Evolutionary conservation across 2,113 vertebrate genomes (phyloP), one percentile per base, ranked within the genome.

Genomic region (Procavia capensis): DNA sequence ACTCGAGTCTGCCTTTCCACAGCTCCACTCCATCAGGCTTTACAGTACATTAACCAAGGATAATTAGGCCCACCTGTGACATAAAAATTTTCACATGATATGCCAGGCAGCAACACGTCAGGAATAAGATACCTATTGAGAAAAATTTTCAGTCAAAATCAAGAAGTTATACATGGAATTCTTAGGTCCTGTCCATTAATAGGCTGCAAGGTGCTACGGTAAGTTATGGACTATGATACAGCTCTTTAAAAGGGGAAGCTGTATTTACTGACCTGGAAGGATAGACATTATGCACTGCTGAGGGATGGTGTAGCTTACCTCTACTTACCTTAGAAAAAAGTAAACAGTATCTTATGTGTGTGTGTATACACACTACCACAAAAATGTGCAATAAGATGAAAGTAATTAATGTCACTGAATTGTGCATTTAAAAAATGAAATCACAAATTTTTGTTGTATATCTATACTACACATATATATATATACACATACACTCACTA

Each of bases 61-160:
- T 79, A 97, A 97, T 97, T 94, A 98, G 87, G 92, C 61, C 90
- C 68, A 95, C 93, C 82, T 96, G 95, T 89, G 54, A 91, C 94
- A 91, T 41, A 96, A 97, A 95, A 90, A 93, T 17, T 25, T 85
- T 85, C 75, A 86, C 25, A 66, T 3, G 9, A 80, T 70, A 91
- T 50, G 6, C 57, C 64, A 95, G 20, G 24, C 6, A 93, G 50
- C 41, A n/a, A 7, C 83, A 70, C 85, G 66, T 54, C 43, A 88
- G 27, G 11, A 82, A 70, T 93, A 95, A 97, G 43, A 81, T 86
- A 82, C 61, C 70, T 31, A 76, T 63, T 45, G 81, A 9, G 80
- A 95, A 47, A 90, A 83, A 36, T 47, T 94, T 76, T 91, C 61
- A 75, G 39, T 68, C 63, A 31, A 84, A 96, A 95, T 95, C 72